phyloP scores from a whole-genome alignment of 2,113 vertebrate species.

The Tapirus terrestris region DNA sequence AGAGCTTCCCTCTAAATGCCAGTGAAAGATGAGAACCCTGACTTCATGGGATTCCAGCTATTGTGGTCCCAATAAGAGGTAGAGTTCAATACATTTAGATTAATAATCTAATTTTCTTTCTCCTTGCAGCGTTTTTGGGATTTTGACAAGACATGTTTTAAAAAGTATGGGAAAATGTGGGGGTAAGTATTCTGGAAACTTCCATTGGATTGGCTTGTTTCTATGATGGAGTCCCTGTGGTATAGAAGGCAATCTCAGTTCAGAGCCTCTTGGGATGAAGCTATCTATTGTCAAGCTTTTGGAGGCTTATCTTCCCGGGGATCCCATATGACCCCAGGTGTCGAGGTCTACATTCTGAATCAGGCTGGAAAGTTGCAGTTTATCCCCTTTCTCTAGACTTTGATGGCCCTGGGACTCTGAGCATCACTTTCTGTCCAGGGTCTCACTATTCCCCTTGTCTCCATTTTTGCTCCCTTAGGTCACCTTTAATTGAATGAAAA shows the following conservation, averaged over 20 bases:
- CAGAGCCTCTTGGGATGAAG: not conserved
- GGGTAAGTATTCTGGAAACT: constrained; percentile 59
- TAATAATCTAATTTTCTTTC: not conserved
- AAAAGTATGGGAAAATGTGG: constrained; percentile 65
- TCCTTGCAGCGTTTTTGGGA: constrained; percentile 32
- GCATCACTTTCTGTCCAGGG: not conserved
- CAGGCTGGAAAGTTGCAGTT: not conserved
- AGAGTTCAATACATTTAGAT: not conserved
- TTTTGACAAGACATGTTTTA: constrained; percentile 39
- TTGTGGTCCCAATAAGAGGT: not conserved
- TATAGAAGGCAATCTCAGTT: not conserved
- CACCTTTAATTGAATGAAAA: not conserved
- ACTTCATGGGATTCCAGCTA: not conserved
- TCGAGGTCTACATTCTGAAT: not conserved
- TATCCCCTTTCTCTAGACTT: not conserved
- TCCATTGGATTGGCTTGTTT: not conserved
- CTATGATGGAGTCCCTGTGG: fast-evolving
- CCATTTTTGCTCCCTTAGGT: not conserved
- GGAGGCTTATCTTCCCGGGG: not conserved
- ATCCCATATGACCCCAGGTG: not conserved
- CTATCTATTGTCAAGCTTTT: not conserved
- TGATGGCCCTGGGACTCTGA: not conserved
- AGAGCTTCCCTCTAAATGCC: not conserved
- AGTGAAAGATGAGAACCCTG: not conserved
- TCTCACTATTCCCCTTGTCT: not conserved